phyloP scores from a whole-genome alignment of 1,140 invertebrate genomes.

The Drosophila aff. region DNA sequence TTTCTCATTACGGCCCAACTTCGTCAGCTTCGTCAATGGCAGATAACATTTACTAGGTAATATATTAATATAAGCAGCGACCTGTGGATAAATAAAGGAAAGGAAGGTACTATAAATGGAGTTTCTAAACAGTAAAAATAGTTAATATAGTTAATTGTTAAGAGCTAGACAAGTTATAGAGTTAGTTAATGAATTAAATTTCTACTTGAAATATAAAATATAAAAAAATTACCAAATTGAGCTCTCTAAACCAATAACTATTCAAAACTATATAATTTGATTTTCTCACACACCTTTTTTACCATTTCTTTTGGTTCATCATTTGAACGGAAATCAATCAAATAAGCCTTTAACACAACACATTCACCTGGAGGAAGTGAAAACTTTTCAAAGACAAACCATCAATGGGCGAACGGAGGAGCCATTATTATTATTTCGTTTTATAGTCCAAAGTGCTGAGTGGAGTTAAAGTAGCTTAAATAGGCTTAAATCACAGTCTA shows the following conservation, averaged over 20 bases:
- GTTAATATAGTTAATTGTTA: not conserved
- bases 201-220: not conserved
- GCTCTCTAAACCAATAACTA: not conserved
- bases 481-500: slow-evolving; percentile 48
- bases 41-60: slow-evolving; percentile 8
- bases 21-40: slow-evolving; percentile 4
- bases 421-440: slow-evolving; percentile 27
- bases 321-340: slow-evolving; percentile 42
- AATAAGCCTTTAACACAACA: slow-evolving; percentile 11
- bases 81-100: slow-evolving; percentile 12
- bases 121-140: not conserved
- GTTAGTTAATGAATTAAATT: not conserved
- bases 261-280: not conserved
- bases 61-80: slow-evolving; percentile 7
- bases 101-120: not conserved
- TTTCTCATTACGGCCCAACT: slow-evolving; percentile 5
- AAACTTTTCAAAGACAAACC: slow-evolving; percentile 38
- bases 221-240: not conserved
- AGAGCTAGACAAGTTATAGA: not conserved
- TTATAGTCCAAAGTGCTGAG: slow-evolving; percentile 35
- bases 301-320: slow-evolving; percentile 16
- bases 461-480: slow-evolving; percentile 22
- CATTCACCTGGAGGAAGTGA: slow-evolving; percentile 27
- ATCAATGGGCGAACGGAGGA: slow-evolving; percentile 21
- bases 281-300: slow-evolving; percentile 31